Evolutionary conservation across 1,140 invertebrate species (phyloP).

Genomic region (Scaptomyza hsui): DNA sequence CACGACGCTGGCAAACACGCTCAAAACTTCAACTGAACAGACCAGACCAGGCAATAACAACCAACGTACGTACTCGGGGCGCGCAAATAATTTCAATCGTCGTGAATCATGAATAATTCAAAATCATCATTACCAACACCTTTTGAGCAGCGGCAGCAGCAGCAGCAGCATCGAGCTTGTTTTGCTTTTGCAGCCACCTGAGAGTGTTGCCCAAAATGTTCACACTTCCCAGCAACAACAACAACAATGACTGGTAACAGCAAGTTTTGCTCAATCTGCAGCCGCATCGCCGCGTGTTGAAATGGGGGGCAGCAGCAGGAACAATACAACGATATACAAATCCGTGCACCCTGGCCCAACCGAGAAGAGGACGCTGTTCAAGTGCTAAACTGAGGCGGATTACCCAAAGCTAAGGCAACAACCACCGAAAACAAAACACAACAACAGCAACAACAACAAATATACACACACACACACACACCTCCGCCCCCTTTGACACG

Average conservation of each 20-base stretch:
- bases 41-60: slow-evolving; percentile 46
- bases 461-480: slow-evolving; percentile 59
- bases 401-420: slow-evolving; percentile 57
- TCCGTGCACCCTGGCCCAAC: slow-evolving; percentile 29
- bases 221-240: slow-evolving; percentile 70
- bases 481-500: slow-evolving; percentile 77
- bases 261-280: slow-evolving; percentile 81
- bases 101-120: slow-evolving; percentile 82
- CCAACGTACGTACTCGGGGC: slow-evolving; percentile 37
- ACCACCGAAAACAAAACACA: slow-evolving; percentile 59
- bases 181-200: slow-evolving; percentile 57
- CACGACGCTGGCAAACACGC: slow-evolving; percentile 67
- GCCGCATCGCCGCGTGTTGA: slow-evolving; percentile 71
- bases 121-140: slow-evolving; percentile 82
- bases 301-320: slow-evolving; percentile 46
- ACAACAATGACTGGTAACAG: slow-evolving; percentile 23
- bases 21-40: slow-evolving; percentile 71
- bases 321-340: slow-evolving; percentile 51
- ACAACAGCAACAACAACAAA: slow-evolving; percentile 46
- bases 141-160: slow-evolving; percentile 56
- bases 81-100: slow-evolving; percentile 82
- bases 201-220: slow-evolving; percentile 82
- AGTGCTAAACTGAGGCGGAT: slow-evolving; percentile 82
- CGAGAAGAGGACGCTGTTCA: slow-evolving; percentile 65
- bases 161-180: slow-evolving; percentile 5